Evolutionary conservation across 2,797 vertebrate genomes (phyloP).

Genomic region (Rhabdomys pumilio): DNA sequence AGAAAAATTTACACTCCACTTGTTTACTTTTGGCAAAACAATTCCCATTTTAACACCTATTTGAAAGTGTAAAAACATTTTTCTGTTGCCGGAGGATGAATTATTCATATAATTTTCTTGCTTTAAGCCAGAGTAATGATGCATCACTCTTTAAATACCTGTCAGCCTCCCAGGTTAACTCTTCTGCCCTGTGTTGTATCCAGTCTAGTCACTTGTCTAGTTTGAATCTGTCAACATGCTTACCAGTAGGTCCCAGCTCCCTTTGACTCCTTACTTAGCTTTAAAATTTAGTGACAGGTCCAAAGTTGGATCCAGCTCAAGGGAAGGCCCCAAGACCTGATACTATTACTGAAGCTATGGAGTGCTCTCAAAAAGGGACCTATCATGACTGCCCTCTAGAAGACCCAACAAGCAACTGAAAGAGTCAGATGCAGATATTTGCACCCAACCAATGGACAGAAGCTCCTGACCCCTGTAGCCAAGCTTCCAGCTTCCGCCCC

Average conservation of each 20-base stretch:
- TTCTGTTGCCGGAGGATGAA: constrained; percentile 76
- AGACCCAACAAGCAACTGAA: too few species aligned
- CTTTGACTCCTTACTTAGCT: neutral
- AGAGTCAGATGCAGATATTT: too few species aligned
- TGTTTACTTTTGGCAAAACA: constrained; percentile 76
- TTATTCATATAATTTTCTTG: constrained; percentile 81
- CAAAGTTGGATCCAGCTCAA: too few species aligned
- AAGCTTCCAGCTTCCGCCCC: too few species aligned
- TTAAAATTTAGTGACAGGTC: neutral
- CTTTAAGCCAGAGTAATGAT: constrained; percentile 71
- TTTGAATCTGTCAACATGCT: constrained; percentile 61
- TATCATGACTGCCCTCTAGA: too few species aligned
- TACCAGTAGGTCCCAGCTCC: constrained; percentile 21
- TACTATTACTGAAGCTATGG: too few species aligned
- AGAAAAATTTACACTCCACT: constrained; percentile 79
- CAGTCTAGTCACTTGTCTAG: neutral
- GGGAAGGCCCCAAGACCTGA: too few species aligned
- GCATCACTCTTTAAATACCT: constrained; percentile 70
- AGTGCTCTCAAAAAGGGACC: too few species aligned
- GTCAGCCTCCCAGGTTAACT: constrained; percentile 70
- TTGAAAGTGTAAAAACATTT: constrained; percentile 85
- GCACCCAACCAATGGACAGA: too few species aligned
- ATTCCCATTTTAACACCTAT: constrained; percentile 84
- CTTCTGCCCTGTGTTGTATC: neutral
- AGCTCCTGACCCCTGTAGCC: too few species aligned